Conservation (phyloP, 92 coral and sea anemone genomes). For the Parazoanthus darwini region DNA sequence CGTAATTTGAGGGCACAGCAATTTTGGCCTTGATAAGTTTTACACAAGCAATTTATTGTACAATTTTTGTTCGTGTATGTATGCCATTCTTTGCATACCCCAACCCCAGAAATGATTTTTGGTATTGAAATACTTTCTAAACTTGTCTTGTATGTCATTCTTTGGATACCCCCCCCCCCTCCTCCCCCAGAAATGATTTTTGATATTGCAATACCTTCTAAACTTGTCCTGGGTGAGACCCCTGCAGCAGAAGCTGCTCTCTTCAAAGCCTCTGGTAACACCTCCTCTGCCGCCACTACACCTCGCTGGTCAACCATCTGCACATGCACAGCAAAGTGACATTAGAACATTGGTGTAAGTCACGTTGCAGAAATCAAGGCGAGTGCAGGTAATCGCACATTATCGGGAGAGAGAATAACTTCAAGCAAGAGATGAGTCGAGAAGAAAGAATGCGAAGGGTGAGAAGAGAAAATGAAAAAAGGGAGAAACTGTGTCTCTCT, state of each 20-base stretch:
- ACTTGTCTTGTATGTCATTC: too few species aligned
- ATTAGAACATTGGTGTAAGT: too few species aligned
- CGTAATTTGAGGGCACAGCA: too few species aligned
- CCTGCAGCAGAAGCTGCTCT: slow-evolving; percentile 88
- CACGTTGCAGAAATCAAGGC: neutral
- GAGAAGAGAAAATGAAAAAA: neutral
- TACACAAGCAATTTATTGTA: too few species aligned
- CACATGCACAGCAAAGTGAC: neutral
- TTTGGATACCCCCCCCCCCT: too few species aligned
- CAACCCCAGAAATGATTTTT: too few species aligned
- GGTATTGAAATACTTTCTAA: neutral
- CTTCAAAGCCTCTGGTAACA: slow-evolving; percentile 75
- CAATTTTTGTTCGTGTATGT: too few species aligned
- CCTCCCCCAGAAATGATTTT: too few species aligned
- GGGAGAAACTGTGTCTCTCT: neutral
- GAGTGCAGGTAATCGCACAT: neutral
- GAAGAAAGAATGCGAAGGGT: too few species aligned
- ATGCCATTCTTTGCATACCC: too few species aligned
- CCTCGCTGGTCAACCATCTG: slow-evolving; percentile 81
- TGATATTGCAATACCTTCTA: slow-evolving; percentile 64
- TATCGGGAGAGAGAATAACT: neutral
- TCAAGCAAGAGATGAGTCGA: neutral
- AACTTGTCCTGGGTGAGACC: slow-evolving; percentile 87
- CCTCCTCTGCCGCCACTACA: slow-evolving; percentile 70
- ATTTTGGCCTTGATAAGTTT: too few species aligned